Percentiles rank a stretch among this genome's conserved stretches.
Conservation (phyloP, 2,888 invertebrate species). For the Branchinecta sandiegonensis region DNA sequence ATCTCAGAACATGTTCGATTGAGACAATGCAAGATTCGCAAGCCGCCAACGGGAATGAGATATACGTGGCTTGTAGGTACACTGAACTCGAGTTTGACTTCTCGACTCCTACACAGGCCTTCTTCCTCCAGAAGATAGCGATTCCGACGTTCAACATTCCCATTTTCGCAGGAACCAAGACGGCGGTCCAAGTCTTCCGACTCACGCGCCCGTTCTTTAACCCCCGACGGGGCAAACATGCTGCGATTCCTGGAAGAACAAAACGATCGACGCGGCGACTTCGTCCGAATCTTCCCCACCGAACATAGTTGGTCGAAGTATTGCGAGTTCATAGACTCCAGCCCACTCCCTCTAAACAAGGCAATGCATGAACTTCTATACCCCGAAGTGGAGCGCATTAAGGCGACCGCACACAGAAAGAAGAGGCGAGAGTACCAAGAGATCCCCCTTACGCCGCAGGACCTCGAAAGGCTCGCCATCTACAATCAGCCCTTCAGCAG, state of each 20-base stretch:
- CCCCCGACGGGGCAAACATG: slow-evolving; percentile 61
- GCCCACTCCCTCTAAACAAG: slow-evolving; percentile 43
- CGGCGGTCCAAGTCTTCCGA: slow-evolving; percentile 28
- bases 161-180: no score
- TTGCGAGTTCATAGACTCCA: slow-evolving; percentile 29
- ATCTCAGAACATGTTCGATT: no score
- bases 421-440: neutral
- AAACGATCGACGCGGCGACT: slow-evolving; percentile 68
- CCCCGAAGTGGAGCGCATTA: slow-evolving; percentile 38
- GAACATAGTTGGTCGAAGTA: slow-evolving; percentile 58
- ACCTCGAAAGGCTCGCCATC: slow-evolving; percentile 26
- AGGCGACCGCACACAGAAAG: no score
- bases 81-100: no score
- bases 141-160: no score
- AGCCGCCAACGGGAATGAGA: no score
- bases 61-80: no score
- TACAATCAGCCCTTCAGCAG: slow-evolving; percentile 26
- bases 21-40: no score
- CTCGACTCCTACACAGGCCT: no score
- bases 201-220: slow-evolving; percentile 35
- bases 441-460: slow-evolving; percentile 23
- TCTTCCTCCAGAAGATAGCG: no score
- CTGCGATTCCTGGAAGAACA: slow-evolving; percentile 59
- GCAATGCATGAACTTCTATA: slow-evolving; percentile 58
- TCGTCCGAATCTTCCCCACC: slow-evolving; percentile 77